Percentiles rank a stretch among this genome's conserved stretches.
Conservation (phyloP, 1,140 invertebrate species). For the Penaeus japonicus region DNA sequence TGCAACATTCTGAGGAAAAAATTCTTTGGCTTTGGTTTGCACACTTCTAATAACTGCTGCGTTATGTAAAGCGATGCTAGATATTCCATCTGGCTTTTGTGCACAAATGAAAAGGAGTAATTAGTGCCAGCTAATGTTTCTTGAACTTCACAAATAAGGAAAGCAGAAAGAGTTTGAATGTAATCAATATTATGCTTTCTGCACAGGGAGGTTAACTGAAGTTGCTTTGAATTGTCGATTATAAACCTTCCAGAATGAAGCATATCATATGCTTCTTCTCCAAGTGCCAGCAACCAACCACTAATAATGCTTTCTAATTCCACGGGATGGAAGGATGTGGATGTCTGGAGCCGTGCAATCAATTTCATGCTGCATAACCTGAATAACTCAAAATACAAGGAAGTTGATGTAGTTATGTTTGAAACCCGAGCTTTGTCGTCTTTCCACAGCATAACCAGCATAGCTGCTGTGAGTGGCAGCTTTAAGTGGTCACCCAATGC, state of each 20-base stretch:
- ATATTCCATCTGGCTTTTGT: constrained; percentile 49
- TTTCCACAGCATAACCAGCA: constrained; percentile 31
- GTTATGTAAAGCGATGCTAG: constrained; percentile 7
- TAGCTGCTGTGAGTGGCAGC: constrained; percentile 27
- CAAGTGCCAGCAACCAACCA: constrained; percentile 14
- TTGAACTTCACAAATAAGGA: constrained; percentile 37
- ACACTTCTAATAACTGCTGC: not conserved
- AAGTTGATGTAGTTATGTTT: constrained; percentile 31
- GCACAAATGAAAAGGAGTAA: constrained; percentile 29
- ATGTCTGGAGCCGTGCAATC: constrained; percentile 2
- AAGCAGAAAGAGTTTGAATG: constrained; percentile 35
- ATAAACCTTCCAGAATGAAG: not conserved
- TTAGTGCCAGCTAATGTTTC: not conserved
- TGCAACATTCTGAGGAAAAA: not conserved
- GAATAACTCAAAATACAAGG: constrained; percentile 38
- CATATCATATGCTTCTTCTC: constrained; percentile 13
- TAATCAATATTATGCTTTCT: not conserved
- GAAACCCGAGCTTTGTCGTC: constrained; percentile 18
- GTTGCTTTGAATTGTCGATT: not conserved
- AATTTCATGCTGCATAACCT: constrained; percentile 27
- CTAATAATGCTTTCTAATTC: constrained; percentile 6
- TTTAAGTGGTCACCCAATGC: constrained; percentile 20
- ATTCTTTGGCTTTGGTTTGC: not conserved
- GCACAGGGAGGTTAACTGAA: not conserved
- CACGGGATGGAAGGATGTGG: not conserved